Conservation (phyloP, 2,113 vertebrate species). For the Rhombomys opimus region DNA sequence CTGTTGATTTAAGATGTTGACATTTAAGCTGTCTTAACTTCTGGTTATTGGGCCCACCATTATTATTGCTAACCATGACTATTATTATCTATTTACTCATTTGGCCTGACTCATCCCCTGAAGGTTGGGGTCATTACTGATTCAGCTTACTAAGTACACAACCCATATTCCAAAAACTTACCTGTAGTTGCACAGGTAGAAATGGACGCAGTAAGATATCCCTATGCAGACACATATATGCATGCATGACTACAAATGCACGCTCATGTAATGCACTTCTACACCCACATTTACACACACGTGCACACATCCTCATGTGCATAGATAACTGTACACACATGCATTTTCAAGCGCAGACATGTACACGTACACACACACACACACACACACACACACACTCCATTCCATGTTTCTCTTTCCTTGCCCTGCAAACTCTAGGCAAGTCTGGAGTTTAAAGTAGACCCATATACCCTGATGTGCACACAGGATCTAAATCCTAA, state of each 20-base stretch:
- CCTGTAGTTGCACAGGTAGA: neutral
- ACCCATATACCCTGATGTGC: rapidly evolving
- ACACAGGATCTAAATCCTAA: neutral
- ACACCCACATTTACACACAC: no score
- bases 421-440: rapidly evolving
- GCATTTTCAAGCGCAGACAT: neutral
- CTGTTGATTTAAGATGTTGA: rapidly evolving
- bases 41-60: no score
- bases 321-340: neutral
- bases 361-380: neutral
- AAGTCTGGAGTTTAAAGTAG: rapidly evolving
- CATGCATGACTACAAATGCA: neutral
- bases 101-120: neutral
- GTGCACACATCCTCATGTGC: neutral
- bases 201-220: neutral
- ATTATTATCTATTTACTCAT: neutral
- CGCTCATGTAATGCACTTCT: no score
- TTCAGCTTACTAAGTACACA: no score
- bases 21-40: neutral
- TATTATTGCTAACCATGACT: neutral
- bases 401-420: rapidly evolving
- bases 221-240: neutral
- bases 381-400: neutral
- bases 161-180: neutral
- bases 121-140: no score